These are phyloP conservation scores for Hiodon alosoides DNA, from an alignment of 2,113 vertebrate genomes.

Conservation along the genomic window DNA sequence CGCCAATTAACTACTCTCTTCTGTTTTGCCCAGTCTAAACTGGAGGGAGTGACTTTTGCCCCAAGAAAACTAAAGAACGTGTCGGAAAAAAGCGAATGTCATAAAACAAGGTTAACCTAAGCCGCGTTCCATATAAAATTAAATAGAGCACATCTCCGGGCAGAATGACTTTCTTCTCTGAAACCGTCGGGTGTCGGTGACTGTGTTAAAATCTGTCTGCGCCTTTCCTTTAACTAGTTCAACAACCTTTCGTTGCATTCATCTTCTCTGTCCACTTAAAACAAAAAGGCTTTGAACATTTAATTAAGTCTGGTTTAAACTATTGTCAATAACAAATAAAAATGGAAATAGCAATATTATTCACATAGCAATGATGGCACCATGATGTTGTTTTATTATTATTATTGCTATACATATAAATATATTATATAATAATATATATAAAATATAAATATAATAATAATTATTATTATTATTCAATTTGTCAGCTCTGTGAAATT, in stretches of 20 bases:
- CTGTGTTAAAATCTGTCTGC: not conserved
- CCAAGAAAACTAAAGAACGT: not conserved
- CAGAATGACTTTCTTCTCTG: not conserved
- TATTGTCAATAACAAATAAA: too few relatives aligned
- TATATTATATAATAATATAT: too few relatives aligned
- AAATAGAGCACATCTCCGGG: conserved; percentile 25
- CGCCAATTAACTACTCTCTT: not conserved
- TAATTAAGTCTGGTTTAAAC: too few relatives aligned
- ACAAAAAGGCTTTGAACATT: too few relatives aligned
- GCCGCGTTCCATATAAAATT: conserved; percentile 22
- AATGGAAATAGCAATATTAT: too few relatives aligned
- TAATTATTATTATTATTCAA: too few relatives aligned
- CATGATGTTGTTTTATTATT: too few relatives aligned
- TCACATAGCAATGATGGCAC: too few relatives aligned
- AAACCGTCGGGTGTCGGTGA: not conserved
- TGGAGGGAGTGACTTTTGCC: not conserved
- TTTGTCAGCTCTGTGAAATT: too few relatives aligned
- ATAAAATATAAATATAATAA: too few relatives aligned
- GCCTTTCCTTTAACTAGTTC: not conserved
- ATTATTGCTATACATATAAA: too few relatives aligned
- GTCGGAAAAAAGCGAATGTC: not conserved
- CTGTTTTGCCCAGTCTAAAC: not conserved
- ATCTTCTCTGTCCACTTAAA: too few relatives aligned
- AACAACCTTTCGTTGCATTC: not conserved
- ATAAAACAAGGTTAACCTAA: conserved; percentile 28